A percentile compares a stretch with the other conserved stretches of the same genome.
Conservation (phyloP, 64 coral and sea anemone species). For the Stichodactyla mertensii region DNA sequence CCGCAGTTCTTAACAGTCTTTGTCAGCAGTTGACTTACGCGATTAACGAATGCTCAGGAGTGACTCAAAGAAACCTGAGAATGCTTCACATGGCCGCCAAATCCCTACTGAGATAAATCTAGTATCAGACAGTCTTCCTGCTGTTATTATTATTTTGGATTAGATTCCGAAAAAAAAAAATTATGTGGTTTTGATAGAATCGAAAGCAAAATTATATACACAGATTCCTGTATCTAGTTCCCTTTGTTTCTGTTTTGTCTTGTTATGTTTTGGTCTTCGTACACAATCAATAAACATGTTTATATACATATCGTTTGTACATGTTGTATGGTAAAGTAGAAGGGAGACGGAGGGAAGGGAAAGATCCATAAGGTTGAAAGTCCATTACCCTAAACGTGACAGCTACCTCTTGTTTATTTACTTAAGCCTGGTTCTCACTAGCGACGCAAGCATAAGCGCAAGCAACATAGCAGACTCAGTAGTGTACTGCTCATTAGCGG, state of each 20-base stretch:
- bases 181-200: too few relatives aligned
- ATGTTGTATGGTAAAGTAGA: too few relatives aligned
- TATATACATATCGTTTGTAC: background rate
- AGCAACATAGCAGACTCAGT: too few relatives aligned
- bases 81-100: conserved; percentile 77
- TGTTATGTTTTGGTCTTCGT: background rate
- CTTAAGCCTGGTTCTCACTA: too few relatives aligned
- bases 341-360: too few relatives aligned
- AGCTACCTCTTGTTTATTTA: too few relatives aligned
- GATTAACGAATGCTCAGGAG: conserved; percentile 21
- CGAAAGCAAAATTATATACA: background rate
- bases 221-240: background rate
- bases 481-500: too few relatives aligned
- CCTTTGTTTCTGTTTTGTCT: background rate
- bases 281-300: background rate
- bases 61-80: conserved; percentile 45
- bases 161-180: too few relatives aligned
- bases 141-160: too few relatives aligned
- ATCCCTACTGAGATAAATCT: conserved; percentile 60
- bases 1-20: conserved; percentile 54
- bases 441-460: too few relatives aligned
- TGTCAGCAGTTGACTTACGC: conserved; percentile 65
- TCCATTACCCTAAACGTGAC: too few relatives aligned
- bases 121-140: background rate
- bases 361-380: too few relatives aligned